Base-by-base conservation (phyloP, 53 echinoderm and acorn worm species). In the Hippasteria phrygiana region DNA sequence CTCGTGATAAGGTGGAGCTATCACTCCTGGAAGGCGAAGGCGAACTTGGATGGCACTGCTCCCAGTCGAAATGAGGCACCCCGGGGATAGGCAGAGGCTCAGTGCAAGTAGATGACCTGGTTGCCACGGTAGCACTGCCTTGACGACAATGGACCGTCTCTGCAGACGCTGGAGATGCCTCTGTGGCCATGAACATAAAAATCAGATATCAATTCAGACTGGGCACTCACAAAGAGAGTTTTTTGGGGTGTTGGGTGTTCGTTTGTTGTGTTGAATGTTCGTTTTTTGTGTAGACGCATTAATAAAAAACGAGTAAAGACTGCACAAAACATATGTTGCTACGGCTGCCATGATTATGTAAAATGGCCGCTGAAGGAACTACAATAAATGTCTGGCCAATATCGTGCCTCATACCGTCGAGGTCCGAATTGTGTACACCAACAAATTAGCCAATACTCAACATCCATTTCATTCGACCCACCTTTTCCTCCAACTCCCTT, bases 41-140 rank as follows among this genome's bases (percentile, higher is more conserved):
- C 42, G 73, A 40, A 26, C 6, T 22, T 31, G 75, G 24, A 5
- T 22, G 75, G n/a, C 20, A 37, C 40, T 43, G 29, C 10, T 42
- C 32, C 40, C 63, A 17, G 81, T 66, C 65, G 28, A 42, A 43
- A 33, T 64, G 63, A 43, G 81, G 81, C 17, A 64, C 81, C 3
- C 66, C 81, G 0, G 81, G 81, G 31, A 81, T 43, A 5, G 43
- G 65, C 2, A 43, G 43, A 22, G 63, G 43, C 11, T 43, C 64
- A 28, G 24, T 42, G 33, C 12, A 4, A 17, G 26, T 36, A 42
- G 28, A 29, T 43, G 81, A 36, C 41, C 39, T 64, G 8, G 65
- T 80, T 40, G 63, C 42, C 62, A 80, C 40, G 43, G 26, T 26
- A 62, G 40, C 80, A 41, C 64, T 4, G 64, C 42, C 80, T 22